phyloP scores from a whole-genome alignment of 2,113 vertebrate species.

The Sphaerodactylus townsendi region DNA sequence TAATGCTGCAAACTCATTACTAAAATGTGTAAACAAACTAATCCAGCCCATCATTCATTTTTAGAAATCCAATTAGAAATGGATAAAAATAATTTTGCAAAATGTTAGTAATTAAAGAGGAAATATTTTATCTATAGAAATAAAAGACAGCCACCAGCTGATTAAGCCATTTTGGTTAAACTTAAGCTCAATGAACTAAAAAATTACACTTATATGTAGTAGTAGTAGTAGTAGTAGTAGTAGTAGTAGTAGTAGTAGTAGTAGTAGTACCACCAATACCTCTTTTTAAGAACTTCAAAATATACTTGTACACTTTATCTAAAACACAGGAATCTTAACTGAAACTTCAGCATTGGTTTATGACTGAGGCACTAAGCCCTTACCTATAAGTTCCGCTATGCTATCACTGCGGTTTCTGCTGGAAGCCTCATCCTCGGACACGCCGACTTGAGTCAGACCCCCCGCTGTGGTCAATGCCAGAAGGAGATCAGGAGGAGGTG shows the following conservation, averaged over 20 bases:
- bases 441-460: slow-evolving; percentile 76
- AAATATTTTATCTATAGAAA: not conserved
- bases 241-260: too few relatives aligned
- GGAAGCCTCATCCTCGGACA: slow-evolving; percentile 77
- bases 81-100: not conserved
- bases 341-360: not conserved
- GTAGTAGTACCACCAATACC: not conserved
- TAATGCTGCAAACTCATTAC: not conserved
- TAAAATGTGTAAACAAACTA: not conserved
- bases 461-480: slow-evolving; percentile 82
- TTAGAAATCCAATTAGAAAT: not conserved
- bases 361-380: slow-evolving; percentile 4
- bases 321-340: not conserved
- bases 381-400: slow-evolving; percentile 92
- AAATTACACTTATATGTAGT: not conserved
- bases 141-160: not conserved
- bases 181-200: too few relatives aligned
- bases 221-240: too few relatives aligned
- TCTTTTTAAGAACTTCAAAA: not conserved
- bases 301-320: not conserved
- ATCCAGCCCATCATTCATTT: not conserved
- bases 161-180: not conserved
- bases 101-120: not conserved
- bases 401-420: slow-evolving; percentile 88
- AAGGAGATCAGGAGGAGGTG: slow-evolving; percentile 89